Evolutionary conservation across 2,888 invertebrate species (phyloP).

Genomic region (Melangyna quadrimaculata): DNA sequence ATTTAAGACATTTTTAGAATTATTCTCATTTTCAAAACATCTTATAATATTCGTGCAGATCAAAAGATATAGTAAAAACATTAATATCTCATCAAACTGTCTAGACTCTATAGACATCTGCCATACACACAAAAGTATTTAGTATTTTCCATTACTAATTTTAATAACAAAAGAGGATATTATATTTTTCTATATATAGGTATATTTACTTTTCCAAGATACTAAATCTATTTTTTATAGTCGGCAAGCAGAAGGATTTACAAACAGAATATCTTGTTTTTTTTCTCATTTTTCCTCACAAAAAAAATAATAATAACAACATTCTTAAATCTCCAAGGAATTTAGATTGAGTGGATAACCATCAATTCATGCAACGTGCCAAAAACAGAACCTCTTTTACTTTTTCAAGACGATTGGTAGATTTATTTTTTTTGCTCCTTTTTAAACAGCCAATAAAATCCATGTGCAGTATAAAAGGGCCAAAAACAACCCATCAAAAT

Average conservation of each 20-base stretch:
- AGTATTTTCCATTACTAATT: not conserved
- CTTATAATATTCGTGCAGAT: not conserved
- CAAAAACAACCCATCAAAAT: not conserved
- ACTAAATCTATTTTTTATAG: not conserved
- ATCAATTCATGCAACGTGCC: slow-evolving; percentile 6
- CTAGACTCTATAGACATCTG: not conserved
- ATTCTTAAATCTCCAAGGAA: not conserved
- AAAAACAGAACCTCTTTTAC: not conserved
- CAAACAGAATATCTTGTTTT: not conserved
- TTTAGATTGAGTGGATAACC: slow-evolving; percentile 8
- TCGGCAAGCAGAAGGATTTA: not conserved
- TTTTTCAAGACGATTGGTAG: not conserved
- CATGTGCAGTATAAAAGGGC: not conserved
- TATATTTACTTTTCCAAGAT: not conserved
- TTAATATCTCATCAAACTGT: not conserved
- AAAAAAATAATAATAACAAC: not conserved
- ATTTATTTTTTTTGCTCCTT: not conserved
- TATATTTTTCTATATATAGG: not conserved
- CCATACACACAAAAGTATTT: not conserved
- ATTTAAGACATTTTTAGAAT: not conserved
- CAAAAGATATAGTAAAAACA: not conserved
- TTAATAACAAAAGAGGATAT: not conserved
- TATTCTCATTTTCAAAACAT: not conserved
- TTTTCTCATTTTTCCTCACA: not conserved
- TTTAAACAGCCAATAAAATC: not conserved